Evolutionary conservation across 2,888 invertebrate species (phyloP).

Genomic region (Meteorus colon): DNA sequence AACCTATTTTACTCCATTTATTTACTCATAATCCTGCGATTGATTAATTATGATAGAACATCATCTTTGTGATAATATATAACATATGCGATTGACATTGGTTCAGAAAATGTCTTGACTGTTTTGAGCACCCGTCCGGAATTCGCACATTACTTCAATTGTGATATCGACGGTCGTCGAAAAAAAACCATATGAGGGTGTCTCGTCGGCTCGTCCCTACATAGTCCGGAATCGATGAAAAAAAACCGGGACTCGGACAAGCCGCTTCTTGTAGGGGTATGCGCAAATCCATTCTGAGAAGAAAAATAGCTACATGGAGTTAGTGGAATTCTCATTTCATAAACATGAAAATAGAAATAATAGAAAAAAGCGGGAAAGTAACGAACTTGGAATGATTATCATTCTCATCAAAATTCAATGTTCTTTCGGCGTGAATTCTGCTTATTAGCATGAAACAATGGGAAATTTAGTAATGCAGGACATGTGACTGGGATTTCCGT

Average conservation of each 20-base stretch:
- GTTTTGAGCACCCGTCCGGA: conserved; percentile 78
- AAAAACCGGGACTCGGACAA: conserved; percentile 60
- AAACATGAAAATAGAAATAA: neutral
- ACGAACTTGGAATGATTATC: conserved; percentile 33
- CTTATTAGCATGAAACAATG: neutral
- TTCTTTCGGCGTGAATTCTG: conserved; percentile 38
- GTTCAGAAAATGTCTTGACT: conserved; percentile 78
- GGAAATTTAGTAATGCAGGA: neutral
- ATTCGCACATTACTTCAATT: conserved; percentile 76
- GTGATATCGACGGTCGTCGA: conserved; percentile 58
- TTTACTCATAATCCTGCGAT: conserved; percentile 23
- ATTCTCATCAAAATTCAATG: conserved; percentile 36
- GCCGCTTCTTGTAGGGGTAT: conserved; percentile 60
- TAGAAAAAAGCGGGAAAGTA: conserved; percentile 58
- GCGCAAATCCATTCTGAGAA: conserved; percentile 60
- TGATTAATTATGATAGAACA: conserved; percentile 16
- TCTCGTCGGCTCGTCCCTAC: conserved; percentile 59
- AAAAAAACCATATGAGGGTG: conserved; percentile 71
- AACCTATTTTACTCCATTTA: neutral
- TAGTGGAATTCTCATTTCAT: conserved; percentile 8
- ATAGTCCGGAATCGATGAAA: conserved; percentile 55
- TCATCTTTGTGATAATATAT: conserved; percentile 36
- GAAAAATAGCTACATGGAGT: neutral
- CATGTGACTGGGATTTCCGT: neutral
- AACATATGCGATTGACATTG: conserved; percentile 7